Evolutionary conservation across 30 jellyfish, hydroid and myxozoan species (phyloP).

Genomic region (Morbakka virulenta): DNA sequence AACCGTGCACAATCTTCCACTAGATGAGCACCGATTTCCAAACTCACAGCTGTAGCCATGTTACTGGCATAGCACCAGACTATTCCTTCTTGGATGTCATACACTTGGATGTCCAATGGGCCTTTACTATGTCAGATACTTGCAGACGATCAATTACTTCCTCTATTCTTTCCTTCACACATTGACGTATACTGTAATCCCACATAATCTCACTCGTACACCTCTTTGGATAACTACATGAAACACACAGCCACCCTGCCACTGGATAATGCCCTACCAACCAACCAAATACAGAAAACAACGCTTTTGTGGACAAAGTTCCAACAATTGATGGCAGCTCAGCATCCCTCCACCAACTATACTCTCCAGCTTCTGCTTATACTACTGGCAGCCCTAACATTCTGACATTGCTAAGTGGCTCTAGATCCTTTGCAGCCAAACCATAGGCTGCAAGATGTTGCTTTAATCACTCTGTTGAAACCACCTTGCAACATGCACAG

Average conservation of each 20-base stretch:
- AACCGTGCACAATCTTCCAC: slow-evolving; percentile 53
- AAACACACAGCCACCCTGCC: slow-evolving; percentile 36
- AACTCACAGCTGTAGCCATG: slow-evolving; percentile 13
- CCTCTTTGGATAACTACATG: slow-evolving; percentile 30
- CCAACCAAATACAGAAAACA: slow-evolving; percentile 9
- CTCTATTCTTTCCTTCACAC: neutral
- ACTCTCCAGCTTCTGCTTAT: neutral
- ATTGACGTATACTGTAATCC: neutral
- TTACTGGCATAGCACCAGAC: slow-evolving; percentile 48
- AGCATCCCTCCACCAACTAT: slow-evolving; percentile 1
- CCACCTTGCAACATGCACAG: slow-evolving; percentile 14
- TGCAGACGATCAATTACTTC: neutral
- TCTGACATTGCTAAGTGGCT: slow-evolving; percentile 6
- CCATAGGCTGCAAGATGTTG: no score
- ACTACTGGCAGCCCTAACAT: slow-evolving; percentile 12
- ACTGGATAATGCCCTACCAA: slow-evolving; percentile 42
- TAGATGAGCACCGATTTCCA: slow-evolving; percentile 15
- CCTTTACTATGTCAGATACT: slow-evolving; percentile 6
- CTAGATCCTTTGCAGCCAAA: slow-evolving; percentile 19
- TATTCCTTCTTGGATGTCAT: neutral
- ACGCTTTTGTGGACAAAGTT: neutral
- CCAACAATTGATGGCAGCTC: neutral
- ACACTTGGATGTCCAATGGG: no score
- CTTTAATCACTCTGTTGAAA: slow-evolving; percentile 8
- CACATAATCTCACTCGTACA: neutral